A percentile compares a stretch with the other conserved stretches of the same genome.
Evolutionary conservation across 2,113 vertebrate genomes (phyloP).

Genomic region (Thoracochromis brauschi): DNA sequence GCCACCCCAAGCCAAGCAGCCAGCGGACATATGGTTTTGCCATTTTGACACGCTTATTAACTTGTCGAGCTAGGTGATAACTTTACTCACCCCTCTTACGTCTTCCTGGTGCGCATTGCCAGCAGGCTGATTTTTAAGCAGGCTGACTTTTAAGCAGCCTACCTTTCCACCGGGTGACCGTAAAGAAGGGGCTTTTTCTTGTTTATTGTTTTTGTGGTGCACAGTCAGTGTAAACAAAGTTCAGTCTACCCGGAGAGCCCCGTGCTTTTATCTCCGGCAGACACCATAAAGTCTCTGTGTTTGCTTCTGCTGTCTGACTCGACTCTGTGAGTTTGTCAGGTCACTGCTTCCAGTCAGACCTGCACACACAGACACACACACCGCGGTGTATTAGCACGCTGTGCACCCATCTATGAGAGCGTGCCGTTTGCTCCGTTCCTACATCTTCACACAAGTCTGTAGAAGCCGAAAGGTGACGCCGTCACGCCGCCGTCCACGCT

Average conservation of each 20-base stretch:
- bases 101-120: background rate
- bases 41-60: background rate
- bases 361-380: background rate
- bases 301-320: background rate
- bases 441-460: background rate
- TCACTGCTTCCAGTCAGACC: background rate
- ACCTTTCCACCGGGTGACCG: background rate
- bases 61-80: background rate
- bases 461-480: background rate
- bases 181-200: background rate
- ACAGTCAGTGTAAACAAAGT: conserved; percentile 48
- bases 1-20: background rate
- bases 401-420: background rate
- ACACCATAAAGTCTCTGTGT: background rate
- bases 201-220: background rate
- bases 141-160: background rate
- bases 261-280: background rate
- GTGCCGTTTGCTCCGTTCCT: background rate
- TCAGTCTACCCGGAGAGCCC: background rate
- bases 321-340: conserved; percentile 6
- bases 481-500: background rate
- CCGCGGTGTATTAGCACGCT: background rate
- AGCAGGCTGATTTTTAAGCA: background rate
- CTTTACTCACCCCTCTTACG: background rate
- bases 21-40: conserved; percentile 18